Conservation (phyloP, 2,113 vertebrate species). For the Empidonax alnorum region DNA sequence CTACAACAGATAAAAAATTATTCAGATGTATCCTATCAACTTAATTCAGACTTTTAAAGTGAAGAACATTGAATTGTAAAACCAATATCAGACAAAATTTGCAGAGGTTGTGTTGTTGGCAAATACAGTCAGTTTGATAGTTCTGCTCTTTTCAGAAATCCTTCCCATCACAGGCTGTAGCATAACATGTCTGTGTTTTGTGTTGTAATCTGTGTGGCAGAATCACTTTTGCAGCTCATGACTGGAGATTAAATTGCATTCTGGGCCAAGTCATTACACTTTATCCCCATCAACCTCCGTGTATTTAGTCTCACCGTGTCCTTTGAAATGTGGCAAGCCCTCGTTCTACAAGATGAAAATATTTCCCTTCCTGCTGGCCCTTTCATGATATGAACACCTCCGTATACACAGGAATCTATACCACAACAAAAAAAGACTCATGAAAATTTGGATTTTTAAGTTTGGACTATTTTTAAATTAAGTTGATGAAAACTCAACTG, state of each 20-base stretch:
- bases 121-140: background rate
- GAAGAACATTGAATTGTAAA: background rate
- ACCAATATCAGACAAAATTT: background rate
- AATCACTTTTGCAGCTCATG: background rate
- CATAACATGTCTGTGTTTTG: background rate
- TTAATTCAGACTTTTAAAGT: background rate
- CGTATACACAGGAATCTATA: background rate
- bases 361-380: background rate
- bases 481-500: background rate
- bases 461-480: background rate
- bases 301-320: background rate
- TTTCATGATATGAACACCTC: background rate
- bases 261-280: background rate
- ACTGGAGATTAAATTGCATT: background rate
- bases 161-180: background rate
- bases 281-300: fast-evolving
- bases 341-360: background rate
- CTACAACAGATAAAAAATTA: background rate
- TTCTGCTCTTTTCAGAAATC: background rate
- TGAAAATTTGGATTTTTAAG: background rate
- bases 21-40: background rate
- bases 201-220: background rate
- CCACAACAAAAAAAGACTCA: background rate
- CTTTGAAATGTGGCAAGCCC: background rate
- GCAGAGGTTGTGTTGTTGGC: background rate